Evolutionary conservation across 2,797 vertebrate genomes (phyloP).

Genomic region (Catostomus latipinnis): DNA sequence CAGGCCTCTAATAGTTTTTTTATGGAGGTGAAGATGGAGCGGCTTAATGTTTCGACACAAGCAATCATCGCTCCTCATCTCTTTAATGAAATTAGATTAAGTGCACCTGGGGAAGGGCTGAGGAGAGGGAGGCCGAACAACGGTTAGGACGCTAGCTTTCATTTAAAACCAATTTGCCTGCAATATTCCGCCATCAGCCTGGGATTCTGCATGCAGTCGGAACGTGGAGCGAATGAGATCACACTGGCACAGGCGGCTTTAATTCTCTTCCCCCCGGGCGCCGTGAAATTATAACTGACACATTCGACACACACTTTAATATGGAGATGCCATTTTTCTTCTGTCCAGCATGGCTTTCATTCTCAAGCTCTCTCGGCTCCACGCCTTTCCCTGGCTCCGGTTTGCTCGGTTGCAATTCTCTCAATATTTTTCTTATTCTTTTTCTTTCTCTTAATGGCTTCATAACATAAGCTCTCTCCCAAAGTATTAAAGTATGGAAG

Average conservation of each 20-base stretch:
- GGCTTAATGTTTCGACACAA: constrained; percentile 89
- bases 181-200: constrained; percentile 83
- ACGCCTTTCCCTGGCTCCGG: constrained; percentile 8
- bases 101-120: constrained; percentile 90
- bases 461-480: constrained; percentile 11
- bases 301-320: constrained; percentile 81
- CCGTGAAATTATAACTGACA: constrained; percentile 91
- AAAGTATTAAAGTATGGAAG: constrained; percentile 65
- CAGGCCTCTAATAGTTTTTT: constrained; percentile 84
- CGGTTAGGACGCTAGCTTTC: constrained; percentile 85
- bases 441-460: constrained; percentile 26
- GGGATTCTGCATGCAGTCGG: constrained; percentile 78
- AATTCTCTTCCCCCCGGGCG: constrained; percentile 88
- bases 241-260: constrained; percentile 87
- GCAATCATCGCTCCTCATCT: constrained; percentile 92
- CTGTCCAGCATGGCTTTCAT: constrained; percentile 54
- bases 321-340: constrained; percentile 80
- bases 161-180: constrained; percentile 93
- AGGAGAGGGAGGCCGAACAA: constrained; percentile 85
- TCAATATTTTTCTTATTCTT: constrained; percentile 7
- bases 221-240: constrained; percentile 84
- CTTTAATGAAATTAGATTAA: constrained; percentile 94
- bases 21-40: constrained; percentile 80
- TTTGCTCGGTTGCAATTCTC: constrained; percentile 7
- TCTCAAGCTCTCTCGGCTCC: constrained; percentile 61